Conservation (phyloP, 2,888 invertebrate genomes). For the Salticus scenicus region DNA sequence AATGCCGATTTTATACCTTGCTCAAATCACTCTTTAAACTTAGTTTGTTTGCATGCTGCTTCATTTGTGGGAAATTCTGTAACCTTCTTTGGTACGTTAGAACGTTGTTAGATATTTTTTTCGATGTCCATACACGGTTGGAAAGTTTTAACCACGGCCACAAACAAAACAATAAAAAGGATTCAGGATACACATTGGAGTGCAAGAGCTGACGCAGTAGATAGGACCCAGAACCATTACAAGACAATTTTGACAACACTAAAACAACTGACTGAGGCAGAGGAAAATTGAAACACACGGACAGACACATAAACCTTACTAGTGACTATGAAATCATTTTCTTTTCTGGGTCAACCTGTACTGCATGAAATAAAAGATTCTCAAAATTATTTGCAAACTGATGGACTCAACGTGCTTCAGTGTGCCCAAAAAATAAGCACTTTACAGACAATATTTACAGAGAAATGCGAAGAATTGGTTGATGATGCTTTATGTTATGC, state of each 20-base stretch:
- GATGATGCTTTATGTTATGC: background rate
- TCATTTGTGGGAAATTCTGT: background rate
- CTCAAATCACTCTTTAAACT: background rate
- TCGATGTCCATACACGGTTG: background rate
- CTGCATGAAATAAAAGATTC: background rate
- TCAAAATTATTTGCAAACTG: background rate
- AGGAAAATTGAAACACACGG: background rate
- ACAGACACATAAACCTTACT: background rate
- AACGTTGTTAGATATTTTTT: slow-evolving; percentile 21
- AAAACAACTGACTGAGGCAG: slow-evolving; percentile 14
- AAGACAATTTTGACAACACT: slow-evolving; percentile 8
- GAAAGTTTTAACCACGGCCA: background rate
- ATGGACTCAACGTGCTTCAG: background rate
- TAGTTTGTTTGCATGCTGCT: background rate
- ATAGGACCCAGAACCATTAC: background rate
- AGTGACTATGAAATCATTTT: background rate
- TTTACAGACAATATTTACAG: background rate
- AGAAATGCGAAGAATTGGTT: background rate
- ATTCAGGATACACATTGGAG: slow-evolving; percentile 10
- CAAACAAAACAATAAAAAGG: background rate
- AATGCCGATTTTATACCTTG: background rate
- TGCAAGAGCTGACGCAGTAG: slow-evolving; percentile 4
- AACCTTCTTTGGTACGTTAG: background rate
- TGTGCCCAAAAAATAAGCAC: slow-evolving; percentile 4
- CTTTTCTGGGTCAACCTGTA: background rate